phyloP scores from a whole-genome alignment of 2,797 vertebrate species.

The Molossus molossus region DNA sequence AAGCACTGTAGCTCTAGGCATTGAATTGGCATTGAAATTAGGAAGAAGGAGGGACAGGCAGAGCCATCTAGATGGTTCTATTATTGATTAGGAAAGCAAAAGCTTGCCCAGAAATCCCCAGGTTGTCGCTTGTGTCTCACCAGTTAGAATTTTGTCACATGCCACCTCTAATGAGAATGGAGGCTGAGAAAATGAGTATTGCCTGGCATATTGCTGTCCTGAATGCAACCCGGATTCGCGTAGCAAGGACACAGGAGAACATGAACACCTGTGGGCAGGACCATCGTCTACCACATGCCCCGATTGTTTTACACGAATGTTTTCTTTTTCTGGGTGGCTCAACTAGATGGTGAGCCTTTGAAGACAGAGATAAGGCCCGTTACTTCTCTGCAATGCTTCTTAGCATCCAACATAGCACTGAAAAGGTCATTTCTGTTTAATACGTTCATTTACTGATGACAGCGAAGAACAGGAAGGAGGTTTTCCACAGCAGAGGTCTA shows the following conservation, averaged over 20 bases:
- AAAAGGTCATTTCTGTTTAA: background rate
- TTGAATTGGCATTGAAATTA: background rate
- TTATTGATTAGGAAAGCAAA: background rate
- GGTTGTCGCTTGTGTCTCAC: background rate
- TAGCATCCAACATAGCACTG: background rate
- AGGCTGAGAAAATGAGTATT: background rate
- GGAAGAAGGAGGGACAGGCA: slow-evolving; percentile 5
- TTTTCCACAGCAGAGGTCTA: slow-evolving; percentile 31
- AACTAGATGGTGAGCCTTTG: background rate
- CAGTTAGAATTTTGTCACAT: background rate
- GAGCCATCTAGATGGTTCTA: background rate
- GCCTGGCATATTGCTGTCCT: background rate
- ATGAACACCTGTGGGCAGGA: background rate
- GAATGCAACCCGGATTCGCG: background rate
- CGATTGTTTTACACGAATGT: background rate
- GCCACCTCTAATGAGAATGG: background rate
- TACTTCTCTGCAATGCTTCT: background rate
- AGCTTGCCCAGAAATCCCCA: background rate
- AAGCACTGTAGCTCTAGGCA: background rate
- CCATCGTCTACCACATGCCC: background rate
- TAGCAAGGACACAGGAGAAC: slow-evolving; percentile 5
- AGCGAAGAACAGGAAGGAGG: background rate
- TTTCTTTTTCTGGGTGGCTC: slow-evolving; percentile 17
- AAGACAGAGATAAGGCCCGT: background rate
- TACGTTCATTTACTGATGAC: background rate